phyloP scores from a whole-genome alignment of 2,888 invertebrate species.

The Chydorus sphaericus region DNA sequence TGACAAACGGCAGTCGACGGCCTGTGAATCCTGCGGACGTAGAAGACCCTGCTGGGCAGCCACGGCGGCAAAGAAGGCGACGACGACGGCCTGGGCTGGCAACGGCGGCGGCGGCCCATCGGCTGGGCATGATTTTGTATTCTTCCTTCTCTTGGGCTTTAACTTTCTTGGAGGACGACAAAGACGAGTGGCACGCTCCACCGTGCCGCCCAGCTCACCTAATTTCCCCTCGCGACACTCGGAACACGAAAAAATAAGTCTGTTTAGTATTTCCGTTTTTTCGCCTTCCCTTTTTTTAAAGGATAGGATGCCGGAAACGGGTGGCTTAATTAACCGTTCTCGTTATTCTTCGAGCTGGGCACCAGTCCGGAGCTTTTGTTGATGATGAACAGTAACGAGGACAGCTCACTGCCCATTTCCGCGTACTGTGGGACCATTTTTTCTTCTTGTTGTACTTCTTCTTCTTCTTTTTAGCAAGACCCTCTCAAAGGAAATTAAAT shows the following conservation, averaged over 20 bases:
- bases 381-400: no score
- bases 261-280: no score
- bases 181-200: no score
- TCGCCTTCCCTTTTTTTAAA: no score
- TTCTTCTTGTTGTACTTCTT: no score
- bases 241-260: no score
- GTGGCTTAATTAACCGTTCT: constrained; percentile 4
- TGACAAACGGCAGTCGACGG: neutral
- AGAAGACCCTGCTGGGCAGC: neutral
- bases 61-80: neutral
- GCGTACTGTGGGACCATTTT: no score
- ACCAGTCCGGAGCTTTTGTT: neutral
- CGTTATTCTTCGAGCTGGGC: constrained; percentile 3
- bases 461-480: no score
- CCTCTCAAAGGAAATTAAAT: no score
- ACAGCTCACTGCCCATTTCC: no score
- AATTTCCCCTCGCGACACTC: no score
- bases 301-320: no score
- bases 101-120: neutral
- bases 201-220: neutral
- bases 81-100: constrained; percentile 5
- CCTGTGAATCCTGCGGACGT: neutral
- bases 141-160: neutral
- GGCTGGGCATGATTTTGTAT: neutral
- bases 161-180: neutral